Conservation (phyloP, 1,140 invertebrate genomes). For the Planococcus citri region DNA sequence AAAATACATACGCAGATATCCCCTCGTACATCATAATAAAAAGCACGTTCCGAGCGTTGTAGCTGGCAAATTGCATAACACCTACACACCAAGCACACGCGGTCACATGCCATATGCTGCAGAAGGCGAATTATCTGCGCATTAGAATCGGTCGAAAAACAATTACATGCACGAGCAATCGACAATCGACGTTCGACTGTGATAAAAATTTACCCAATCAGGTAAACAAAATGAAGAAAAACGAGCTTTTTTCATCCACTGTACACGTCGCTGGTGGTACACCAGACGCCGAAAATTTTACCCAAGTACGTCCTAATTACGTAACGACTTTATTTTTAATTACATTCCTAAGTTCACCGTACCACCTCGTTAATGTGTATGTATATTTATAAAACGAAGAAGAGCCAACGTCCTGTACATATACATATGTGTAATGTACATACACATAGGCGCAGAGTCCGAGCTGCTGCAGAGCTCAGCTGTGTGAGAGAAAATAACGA, state of each 20-base stretch:
- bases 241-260: too few species aligned
- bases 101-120: too few species aligned
- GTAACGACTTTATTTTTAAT: neutral
- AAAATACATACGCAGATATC: too few species aligned
- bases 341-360: neutral
- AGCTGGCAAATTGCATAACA: slow-evolving; percentile 1
- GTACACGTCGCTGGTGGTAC: too few species aligned
- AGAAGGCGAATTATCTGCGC: neutral
- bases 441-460: too few species aligned
- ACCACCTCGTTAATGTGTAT: neutral
- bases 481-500: too few species aligned
- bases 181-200: neutral
- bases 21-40: too few species aligned
- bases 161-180: neutral
- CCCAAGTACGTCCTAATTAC: neutral
- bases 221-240: slow-evolving; percentile 7
- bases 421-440: too few species aligned
- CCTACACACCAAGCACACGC: neutral
- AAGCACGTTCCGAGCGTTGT: too few species aligned
- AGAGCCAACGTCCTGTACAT: neutral
- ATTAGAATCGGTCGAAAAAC: neutral
- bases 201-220: neutral
- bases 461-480: too few species aligned
- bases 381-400: neutral
- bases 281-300: neutral